Percentiles rank a stretch among this genome's conserved stretches.
Evolutionary conservation across 2,797 vertebrate species (phyloP).

Genomic region (Pteronotus mesoamericanus): DNA sequence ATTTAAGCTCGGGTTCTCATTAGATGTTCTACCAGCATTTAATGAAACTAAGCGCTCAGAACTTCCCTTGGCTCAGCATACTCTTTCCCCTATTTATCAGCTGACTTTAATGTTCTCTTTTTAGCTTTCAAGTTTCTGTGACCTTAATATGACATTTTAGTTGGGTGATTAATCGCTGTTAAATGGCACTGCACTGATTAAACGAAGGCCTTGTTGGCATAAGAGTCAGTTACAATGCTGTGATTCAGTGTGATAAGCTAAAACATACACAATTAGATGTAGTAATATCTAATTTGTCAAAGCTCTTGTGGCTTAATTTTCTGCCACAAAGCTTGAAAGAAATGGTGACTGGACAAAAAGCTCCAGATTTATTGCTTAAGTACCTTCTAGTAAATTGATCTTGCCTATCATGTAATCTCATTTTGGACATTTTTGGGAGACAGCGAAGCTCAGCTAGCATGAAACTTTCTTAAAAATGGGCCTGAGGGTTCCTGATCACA

Average conservation of each 20-base stretch:
- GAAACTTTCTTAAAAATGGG: slow-evolving; percentile 78
- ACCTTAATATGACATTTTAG: slow-evolving; percentile 86
- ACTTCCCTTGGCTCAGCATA: slow-evolving; percentile 74
- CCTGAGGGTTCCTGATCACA: slow-evolving; percentile 80
- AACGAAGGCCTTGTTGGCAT: slow-evolving; percentile 82
- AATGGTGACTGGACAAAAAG: slow-evolving; percentile 77
- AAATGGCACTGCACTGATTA: slow-evolving; percentile 82
- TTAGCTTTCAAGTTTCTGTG: slow-evolving; percentile 82
- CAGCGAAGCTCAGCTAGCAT: slow-evolving; percentile 80
- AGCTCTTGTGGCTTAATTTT: slow-evolving; percentile 80
- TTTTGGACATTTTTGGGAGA: slow-evolving; percentile 84
- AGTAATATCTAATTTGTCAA: slow-evolving; percentile 87
- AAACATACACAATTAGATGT: slow-evolving; percentile 86
- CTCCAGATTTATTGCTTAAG: slow-evolving; percentile 79
- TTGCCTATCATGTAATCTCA: slow-evolving; percentile 82
- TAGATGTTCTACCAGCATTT: slow-evolving; percentile 72
- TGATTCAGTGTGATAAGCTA: slow-evolving; percentile 87
- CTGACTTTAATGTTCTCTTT: slow-evolving; percentile 79
- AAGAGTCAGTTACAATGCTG: slow-evolving; percentile 81
- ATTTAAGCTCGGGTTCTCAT: slow-evolving; percentile 76
- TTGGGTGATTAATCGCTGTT: slow-evolving; percentile 84
- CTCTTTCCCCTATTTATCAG: slow-evolving; percentile 78
- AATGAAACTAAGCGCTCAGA: slow-evolving; percentile 73
- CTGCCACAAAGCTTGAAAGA: slow-evolving; percentile 78
- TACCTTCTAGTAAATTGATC: slow-evolving; percentile 80